These are phyloP conservation scores for Hestina assimilis DNA, from an alignment of 1,140 invertebrate species.

Conservation along the genomic window DNA sequence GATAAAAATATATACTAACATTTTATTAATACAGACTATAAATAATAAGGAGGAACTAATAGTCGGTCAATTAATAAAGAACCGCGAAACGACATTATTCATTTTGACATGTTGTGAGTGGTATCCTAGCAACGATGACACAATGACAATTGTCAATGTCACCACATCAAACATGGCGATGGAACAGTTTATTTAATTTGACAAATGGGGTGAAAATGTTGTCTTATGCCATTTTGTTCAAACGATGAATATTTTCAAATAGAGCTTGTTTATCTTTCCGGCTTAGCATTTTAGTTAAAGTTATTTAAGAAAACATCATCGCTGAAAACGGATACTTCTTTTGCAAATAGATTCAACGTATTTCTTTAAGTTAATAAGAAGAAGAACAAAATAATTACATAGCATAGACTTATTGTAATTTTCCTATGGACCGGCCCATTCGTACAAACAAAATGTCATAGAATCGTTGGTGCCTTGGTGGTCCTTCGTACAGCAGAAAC, in stretches of 20 bases:
- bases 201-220: constrained; percentile 13
- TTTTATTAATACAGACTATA: constrained; percentile 1
- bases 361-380: too few relatives aligned
- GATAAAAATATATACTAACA: background rate
- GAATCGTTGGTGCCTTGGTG: too few relatives aligned
- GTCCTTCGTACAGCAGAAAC: too few relatives aligned
- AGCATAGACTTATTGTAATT: too few relatives aligned
- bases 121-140: constrained; percentile 22
- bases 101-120: constrained; percentile 18
- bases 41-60: constrained; percentile 6
- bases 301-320: too few relatives aligned
- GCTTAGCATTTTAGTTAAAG: too few relatives aligned
- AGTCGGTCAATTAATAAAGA: constrained; percentile 10
- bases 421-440: too few relatives aligned
- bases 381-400: too few relatives aligned
- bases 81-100: constrained; percentile 13
- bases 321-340: too few relatives aligned
- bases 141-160: constrained; percentile 18
- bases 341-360: too few relatives aligned
- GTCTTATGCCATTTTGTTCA: constrained; percentile 15
- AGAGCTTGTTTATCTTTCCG: too few relatives aligned
- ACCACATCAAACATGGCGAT: constrained; percentile 1
- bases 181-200: constrained; percentile 11
- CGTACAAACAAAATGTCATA: too few relatives aligned
- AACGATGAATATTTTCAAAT: constrained; percentile 20